Conservation (phyloP, 2,888 invertebrate species). For the Lycaena phlaeas region DNA sequence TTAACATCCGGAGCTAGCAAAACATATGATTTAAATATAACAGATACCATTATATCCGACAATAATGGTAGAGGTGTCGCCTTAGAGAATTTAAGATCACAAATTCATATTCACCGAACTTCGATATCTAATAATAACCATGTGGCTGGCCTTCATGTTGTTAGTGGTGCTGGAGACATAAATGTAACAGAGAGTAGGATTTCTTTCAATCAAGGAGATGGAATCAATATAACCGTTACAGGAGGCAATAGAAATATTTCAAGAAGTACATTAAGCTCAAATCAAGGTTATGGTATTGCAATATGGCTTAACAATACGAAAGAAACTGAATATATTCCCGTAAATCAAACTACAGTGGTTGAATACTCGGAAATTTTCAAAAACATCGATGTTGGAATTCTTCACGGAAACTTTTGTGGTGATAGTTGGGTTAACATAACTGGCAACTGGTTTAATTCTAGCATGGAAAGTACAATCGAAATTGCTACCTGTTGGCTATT, state of each 20-base stretch:
- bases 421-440: constrained; percentile 91
- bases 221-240: constrained; percentile 94
- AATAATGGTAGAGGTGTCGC: constrained; percentile 96
- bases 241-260: constrained; percentile 96
- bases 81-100: constrained; percentile 92
- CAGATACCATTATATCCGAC: constrained; percentile 86
- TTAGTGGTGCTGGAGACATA: constrained; percentile 93
- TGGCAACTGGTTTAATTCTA: constrained; percentile 89
- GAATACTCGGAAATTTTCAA: constrained; percentile 90
- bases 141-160: constrained; percentile 91
- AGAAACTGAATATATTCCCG: constrained; percentile 82
- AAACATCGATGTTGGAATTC: constrained; percentile 90
- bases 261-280: constrained; percentile 86
- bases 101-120: constrained; percentile 87
- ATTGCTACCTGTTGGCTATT: constrained; percentile 87
- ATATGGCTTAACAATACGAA: constrained; percentile 91
- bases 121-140: constrained; percentile 90
- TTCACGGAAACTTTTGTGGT: constrained; percentile 95
- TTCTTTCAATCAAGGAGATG: constrained; percentile 93
- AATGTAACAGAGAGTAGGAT: constrained; percentile 93
- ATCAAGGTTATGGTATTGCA: constrained; percentile 90
- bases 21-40: constrained; percentile 90
- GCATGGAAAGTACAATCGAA: constrained; percentile 84
- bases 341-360: constrained; percentile 89
- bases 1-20: constrained; percentile 83